phyloP scores from a whole-genome alignment of 2,797 vertebrate genomes.

The Pelobates cultripes region DNA sequence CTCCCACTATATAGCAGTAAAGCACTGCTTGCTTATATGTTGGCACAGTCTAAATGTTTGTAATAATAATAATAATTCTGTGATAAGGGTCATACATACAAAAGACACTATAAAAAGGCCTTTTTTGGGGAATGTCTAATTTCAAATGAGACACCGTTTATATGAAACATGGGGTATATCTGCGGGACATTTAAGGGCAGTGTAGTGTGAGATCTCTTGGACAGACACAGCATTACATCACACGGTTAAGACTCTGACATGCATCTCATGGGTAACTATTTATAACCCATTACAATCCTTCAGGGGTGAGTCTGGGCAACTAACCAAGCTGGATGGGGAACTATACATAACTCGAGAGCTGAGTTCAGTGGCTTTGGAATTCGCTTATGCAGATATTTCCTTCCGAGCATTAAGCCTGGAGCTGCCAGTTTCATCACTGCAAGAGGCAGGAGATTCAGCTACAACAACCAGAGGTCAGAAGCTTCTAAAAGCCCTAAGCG shows the following conservation, averaged over 20 bases:
- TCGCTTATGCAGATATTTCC: slow-evolving; percentile 49
- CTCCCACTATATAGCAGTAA: too few species aligned
- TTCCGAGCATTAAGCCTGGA: slow-evolving; percentile 43
- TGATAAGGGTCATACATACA: too few species aligned
- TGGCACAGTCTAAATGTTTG: too few species aligned
- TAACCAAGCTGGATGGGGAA: slow-evolving; percentile 42
- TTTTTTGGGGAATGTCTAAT: background rate
- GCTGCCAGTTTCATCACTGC: slow-evolving; percentile 40
- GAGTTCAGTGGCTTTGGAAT: slow-evolving; percentile 39
- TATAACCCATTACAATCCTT: slow-evolving; percentile 43
- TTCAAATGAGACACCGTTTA: background rate
- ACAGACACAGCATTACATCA: slow-evolving; percentile 48
- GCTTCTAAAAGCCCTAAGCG: slow-evolving; percentile 23
- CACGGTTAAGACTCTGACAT: slow-evolving; percentile 40
- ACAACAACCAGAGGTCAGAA: slow-evolving; percentile 31
- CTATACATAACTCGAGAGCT: slow-evolving; percentile 27
- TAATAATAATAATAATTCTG: too few species aligned
- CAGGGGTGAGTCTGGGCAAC: slow-evolving; percentile 45
- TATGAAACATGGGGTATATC: slow-evolving; percentile 20
- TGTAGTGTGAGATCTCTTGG: slow-evolving; percentile 40
- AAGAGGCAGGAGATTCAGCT: slow-evolving; percentile 30
- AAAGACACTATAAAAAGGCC: background rate
- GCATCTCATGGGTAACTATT: slow-evolving; percentile 50
- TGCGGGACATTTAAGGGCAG: slow-evolving; percentile 54
- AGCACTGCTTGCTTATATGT: too few species aligned